Conservation (phyloP, 2,113 vertebrate genomes). For the Kryptolebias marmoratus region DNA sequence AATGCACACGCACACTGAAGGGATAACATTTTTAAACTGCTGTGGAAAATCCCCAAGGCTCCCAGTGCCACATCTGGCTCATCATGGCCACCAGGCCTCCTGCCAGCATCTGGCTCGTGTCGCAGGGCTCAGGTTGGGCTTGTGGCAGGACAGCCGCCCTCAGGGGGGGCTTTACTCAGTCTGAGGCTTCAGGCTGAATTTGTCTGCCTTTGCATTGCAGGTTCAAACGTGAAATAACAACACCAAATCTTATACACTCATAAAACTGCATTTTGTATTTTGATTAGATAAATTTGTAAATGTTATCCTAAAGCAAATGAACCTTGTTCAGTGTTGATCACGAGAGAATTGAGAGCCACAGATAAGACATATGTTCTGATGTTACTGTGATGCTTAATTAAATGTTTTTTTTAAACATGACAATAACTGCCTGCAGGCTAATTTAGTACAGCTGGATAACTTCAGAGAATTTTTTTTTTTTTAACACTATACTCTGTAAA, state of each 20-base stretch:
- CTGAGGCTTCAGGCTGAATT: slow-evolving; percentile 20
- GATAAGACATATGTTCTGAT: not conserved
- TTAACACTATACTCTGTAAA: not conserved
- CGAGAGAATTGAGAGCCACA: not conserved
- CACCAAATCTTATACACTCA: slow-evolving; percentile 5
- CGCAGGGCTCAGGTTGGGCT: slow-evolving; percentile 64
- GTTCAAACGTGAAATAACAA: not conserved
- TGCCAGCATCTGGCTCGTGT: slow-evolving; percentile 54
- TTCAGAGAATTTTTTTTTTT: not conserved
- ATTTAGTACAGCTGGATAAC: slow-evolving; percentile 2
- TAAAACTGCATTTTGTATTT: not conserved
- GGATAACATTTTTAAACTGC: slow-evolving; percentile 37
- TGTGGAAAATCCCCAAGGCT: slow-evolving; percentile 64
- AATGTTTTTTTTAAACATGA: not conserved
- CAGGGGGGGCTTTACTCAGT: slow-evolving; percentile 36
- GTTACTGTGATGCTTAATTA: not conserved
- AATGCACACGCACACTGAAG: slow-evolving; percentile 23
- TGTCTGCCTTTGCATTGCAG: not conserved
- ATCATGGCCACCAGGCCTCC: slow-evolving; percentile 53
- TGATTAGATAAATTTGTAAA: not conserved
- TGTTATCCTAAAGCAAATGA: too few relatives aligned
- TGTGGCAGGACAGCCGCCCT: slow-evolving; percentile 57
- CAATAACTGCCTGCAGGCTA: not conserved
- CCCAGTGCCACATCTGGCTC: slow-evolving; percentile 77
- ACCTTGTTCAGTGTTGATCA: too few relatives aligned